phyloP scores from a whole-genome alignment of 2,113 vertebrate species.

The Xenopus borealis region DNA sequence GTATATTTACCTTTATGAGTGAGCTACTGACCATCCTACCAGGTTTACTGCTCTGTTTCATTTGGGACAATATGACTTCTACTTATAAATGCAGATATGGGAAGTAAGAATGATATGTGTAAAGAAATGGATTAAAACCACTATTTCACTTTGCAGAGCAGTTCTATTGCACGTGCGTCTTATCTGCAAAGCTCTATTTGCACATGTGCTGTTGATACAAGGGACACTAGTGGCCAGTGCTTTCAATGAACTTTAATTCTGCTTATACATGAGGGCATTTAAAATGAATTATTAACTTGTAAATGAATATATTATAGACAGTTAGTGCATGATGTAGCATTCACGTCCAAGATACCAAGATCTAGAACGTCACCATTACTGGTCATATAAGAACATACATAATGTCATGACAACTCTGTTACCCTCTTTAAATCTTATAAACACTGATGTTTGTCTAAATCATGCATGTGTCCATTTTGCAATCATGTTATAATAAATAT shows the following conservation, averaged over 20 bases:
- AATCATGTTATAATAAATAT: conserved; percentile 1
- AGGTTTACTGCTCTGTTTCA: too few relatives aligned
- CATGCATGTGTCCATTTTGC: conserved; percentile 5
- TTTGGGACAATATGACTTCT: too few relatives aligned
- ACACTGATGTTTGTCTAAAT: not conserved
- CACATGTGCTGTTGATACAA: too few relatives aligned
- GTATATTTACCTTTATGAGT: too few relatives aligned
- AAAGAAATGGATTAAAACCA: too few relatives aligned
- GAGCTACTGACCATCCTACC: too few relatives aligned
- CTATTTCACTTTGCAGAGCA: too few relatives aligned
- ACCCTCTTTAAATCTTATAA: not conserved
- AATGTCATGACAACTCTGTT: not conserved
- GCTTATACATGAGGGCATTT: not conserved
- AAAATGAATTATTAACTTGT: not conserved
- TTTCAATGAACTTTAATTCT: not conserved
- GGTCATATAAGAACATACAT: not conserved
- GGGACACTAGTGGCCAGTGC: not conserved
- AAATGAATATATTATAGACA: not conserved
- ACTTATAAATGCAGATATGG: too few relatives aligned
- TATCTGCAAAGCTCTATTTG: too few relatives aligned
- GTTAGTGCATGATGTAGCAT: not conserved
- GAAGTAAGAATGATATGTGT: too few relatives aligned
- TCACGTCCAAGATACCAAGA: not conserved
- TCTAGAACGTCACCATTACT: not conserved
- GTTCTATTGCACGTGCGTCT: too few relatives aligned